Evolutionary conservation across 2,113 vertebrate species (phyloP).

Genomic region (Bubo bubo): DNA sequence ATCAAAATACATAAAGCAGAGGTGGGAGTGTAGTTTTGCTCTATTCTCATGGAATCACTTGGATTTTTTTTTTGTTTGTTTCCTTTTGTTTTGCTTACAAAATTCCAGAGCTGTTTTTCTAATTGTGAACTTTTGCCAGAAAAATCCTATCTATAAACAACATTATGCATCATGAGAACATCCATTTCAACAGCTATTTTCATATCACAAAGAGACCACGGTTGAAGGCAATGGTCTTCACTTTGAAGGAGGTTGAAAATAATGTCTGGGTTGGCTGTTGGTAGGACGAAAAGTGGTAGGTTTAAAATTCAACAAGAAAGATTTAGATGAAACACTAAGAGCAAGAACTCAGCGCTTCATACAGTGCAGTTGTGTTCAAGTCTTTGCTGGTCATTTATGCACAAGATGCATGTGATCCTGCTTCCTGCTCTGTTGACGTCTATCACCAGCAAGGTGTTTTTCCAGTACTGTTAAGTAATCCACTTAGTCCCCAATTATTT

Average conservation of each 20-base stretch:
- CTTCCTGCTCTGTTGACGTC: neutral
- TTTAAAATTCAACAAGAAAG: neutral
- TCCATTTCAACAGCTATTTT: neutral
- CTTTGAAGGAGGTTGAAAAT: neutral
- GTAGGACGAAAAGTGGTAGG: neutral
- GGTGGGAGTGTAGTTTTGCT: neutral
- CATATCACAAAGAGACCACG: neutral
- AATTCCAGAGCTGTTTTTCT: neutral
- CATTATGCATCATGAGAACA: neutral
- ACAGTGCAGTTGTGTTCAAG: neutral
- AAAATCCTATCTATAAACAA: neutral
- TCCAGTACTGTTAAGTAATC: neutral
- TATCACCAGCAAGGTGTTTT: conserved; percentile 8
- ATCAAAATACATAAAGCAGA: neutral
- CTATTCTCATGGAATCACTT: neutral
- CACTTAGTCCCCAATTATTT: conserved; percentile 23
- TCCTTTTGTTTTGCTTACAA: neutral
- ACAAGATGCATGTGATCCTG: neutral
- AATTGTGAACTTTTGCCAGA: neutral
- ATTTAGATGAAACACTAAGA: neutral
- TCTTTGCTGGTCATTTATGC: neutral
- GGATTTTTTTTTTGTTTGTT: neutral
- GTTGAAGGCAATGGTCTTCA: neutral
- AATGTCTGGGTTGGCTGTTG: neutral
- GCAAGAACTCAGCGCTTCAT: neutral